Evolutionary conservation across 2,113 vertebrate species (phyloP).

Genomic region (Tragelaphus buxtoni): DNA sequence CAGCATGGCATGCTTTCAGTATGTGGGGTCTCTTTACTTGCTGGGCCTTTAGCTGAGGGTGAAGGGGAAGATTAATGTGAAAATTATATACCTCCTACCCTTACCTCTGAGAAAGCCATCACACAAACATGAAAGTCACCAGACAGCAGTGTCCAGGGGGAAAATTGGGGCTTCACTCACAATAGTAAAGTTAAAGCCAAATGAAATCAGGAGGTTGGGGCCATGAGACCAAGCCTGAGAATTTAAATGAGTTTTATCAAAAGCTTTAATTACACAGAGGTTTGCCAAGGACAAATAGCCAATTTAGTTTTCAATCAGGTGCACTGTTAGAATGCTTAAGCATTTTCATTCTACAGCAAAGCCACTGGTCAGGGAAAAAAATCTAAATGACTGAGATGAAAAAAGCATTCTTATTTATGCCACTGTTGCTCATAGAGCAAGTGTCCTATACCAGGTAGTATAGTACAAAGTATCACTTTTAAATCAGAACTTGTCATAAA

Average conservation of each 20-base stretch:
- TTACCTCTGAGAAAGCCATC: background rate
- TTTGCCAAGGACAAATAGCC: conserved; percentile 20
- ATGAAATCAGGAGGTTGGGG: background rate
- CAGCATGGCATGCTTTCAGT: conserved; percentile 21
- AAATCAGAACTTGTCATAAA: background rate
- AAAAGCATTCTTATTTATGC: background rate
- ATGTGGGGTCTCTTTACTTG: background rate
- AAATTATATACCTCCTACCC: background rate
- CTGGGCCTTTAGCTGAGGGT: background rate
- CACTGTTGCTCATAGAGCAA: background rate
- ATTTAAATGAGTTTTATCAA: conserved; percentile 37
- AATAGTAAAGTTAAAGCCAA: conserved; percentile 17
- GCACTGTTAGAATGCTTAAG: background rate
- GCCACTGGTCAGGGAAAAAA: background rate
- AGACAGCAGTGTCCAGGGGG: background rate
- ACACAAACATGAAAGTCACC: conserved; percentile 3
- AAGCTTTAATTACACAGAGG: conserved; percentile 19
- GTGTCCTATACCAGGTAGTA: background rate
- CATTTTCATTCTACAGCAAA: background rate
- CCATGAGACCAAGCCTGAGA: background rate
- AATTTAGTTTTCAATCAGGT: conserved; percentile 4
- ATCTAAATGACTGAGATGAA: background rate
- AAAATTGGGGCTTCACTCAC: background rate
- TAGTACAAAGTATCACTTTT: background rate
- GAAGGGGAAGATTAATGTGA: background rate